phyloP scores from a whole-genome alignment of 1,140 invertebrate genomes.

The Brachionus koreanus region DNA sequence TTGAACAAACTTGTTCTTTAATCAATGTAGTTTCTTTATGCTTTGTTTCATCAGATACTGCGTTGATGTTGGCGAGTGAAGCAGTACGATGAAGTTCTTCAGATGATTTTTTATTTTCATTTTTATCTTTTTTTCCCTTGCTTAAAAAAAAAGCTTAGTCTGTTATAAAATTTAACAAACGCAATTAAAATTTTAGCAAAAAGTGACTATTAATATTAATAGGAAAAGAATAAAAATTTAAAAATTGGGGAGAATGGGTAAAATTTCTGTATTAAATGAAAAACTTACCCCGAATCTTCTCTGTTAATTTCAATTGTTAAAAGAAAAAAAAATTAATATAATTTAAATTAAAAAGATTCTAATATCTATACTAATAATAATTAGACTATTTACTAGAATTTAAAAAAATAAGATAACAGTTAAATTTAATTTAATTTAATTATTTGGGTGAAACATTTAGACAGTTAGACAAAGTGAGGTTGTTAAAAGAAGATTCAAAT shows the following conservation, averaged over 20 bases:
- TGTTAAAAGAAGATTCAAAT: neutral
- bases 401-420: neutral
- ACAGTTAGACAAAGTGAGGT: no score
- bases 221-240: neutral
- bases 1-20: conserved; percentile 6
- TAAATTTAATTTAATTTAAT: neutral
- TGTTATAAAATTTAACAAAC: neutral
- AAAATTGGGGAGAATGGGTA: neutral
- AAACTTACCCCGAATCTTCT: conserved; percentile 29
- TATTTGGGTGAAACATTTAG: neutral
- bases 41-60: neutral
- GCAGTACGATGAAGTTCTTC: conserved; percentile 4
- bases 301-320: neutral
- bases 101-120: neutral
- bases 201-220: neutral
- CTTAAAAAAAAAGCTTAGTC: neutral
- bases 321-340: neutral
- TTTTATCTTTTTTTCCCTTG: conserved; percentile 4
- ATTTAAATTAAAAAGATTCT: neutral
- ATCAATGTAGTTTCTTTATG: neutral
- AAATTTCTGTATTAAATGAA: neutral
- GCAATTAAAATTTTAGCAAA: neutral
- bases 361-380: neutral
- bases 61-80: neutral
- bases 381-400: neutral